Evolutionary conservation across 2,888 invertebrate genomes (phyloP).

Genomic region (Drosophila stalkeri): DNA sequence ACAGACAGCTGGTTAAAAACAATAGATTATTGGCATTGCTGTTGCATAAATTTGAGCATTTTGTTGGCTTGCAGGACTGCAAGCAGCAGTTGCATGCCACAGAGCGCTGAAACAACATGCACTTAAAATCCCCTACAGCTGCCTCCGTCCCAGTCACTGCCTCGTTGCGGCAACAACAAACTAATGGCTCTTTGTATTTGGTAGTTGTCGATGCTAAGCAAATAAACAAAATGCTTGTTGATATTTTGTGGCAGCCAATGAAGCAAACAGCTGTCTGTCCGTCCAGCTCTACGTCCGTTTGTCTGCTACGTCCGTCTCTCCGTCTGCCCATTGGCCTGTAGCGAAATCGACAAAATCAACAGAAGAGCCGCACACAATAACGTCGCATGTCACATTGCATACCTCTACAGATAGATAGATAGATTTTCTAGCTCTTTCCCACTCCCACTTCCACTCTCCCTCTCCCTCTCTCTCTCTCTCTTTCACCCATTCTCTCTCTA

Average conservation of each 20-base stretch:
- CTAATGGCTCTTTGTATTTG: slow-evolving; percentile 70
- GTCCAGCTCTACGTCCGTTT: slow-evolving; percentile 9
- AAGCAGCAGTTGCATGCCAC: slow-evolving; percentile 74
- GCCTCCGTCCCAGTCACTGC: neutral
- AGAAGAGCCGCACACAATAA: slow-evolving; percentile 42
- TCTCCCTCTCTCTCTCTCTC: neutral
- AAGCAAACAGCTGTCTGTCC: slow-evolving; percentile 74
- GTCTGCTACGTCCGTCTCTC: slow-evolving; percentile 16
- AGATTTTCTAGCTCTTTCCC: neutral
- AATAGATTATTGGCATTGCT: slow-evolving; percentile 71
- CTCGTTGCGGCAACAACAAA: slow-evolving; percentile 35
- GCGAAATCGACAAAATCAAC: slow-evolving; percentile 78
- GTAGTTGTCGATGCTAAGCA: slow-evolving; percentile 71
- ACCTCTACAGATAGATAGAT: neutral
- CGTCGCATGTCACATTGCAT: slow-evolving; percentile 26
- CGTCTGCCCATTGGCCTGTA: slow-evolving; percentile 61
- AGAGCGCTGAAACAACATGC: slow-evolving; percentile 81
- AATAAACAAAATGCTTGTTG: slow-evolving; percentile 81
- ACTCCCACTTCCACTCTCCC: neutral
- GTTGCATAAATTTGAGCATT: slow-evolving; percentile 76
- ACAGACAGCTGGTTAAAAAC: slow-evolving; percentile 45
- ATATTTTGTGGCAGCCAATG: slow-evolving; percentile 82
- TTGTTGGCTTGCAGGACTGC: slow-evolving; percentile 41
- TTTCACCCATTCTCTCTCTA: neutral
- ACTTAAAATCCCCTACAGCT: slow-evolving; percentile 50